Evolutionary conservation across 2,888 invertebrate species (phyloP), one percentile per base, ranked within the genome.

Genomic region (Cordilura impudica): DNA sequence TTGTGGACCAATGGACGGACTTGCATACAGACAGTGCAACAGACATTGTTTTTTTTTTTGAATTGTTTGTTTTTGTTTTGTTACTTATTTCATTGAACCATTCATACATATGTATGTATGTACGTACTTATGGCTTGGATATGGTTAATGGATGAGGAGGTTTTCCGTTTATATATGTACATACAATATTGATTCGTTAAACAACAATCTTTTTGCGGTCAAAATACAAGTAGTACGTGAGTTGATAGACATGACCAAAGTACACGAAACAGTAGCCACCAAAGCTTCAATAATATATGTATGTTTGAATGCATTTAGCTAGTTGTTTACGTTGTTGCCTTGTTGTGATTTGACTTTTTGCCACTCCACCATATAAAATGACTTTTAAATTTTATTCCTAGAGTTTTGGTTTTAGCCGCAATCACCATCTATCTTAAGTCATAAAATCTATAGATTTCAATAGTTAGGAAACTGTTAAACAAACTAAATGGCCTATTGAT

Each of bases 281-380:
- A 73, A 78, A 67, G 69, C 18, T 70, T 76, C 14, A 70, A 76
- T 75, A 75, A 76, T 70, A 70, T 70, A n/a, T n/a, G n/a, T n/a
- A n/a, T n/a, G n/a, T n/a, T n/a, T n/a, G n/a, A n/a, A n/a, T n/a
- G n/a, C n/a, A n/a, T n/a, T n/a, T n/a, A n/a, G n/a, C n/a, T n/a
- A 76, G 69, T 76, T 76, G 75, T 76, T 76, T 76, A 76, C 75
- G 63, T 76, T 70, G 75, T 70, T 70, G 69, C 63, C 75, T 63
- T 69, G 67, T 67, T 74, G 67, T 67, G 74, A 60, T 53, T 60
- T 60, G 18, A 29, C 45, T 67, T 43, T 49, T 45, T 65, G 10
- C 45, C 70, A 19, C 67, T 29, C 31, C 56, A 23, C 16, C n/a
- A n/a, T 21, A 47, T 35, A 35, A 47, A 69, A 35, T 69, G 21